Evolutionary conservation across 2,113 vertebrate species (phyloP).

Genomic region (Nerophis ophidion): DNA sequence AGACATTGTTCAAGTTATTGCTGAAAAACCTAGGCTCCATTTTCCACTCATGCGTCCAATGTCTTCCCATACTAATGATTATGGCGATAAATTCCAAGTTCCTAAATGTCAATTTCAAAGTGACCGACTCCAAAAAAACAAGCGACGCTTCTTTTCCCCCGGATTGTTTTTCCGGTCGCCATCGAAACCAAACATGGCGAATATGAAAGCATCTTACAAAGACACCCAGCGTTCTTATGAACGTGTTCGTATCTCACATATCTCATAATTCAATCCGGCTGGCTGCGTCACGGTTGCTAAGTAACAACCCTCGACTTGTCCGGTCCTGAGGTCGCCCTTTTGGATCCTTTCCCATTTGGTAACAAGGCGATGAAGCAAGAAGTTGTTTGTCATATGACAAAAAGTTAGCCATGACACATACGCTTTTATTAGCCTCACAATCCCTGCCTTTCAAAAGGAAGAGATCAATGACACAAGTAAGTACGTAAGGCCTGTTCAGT

Average conservation of each 20-base stretch:
- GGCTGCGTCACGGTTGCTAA: constrained; percentile 16
- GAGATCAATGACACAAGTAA: constrained; percentile 2
- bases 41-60: constrained; percentile 35
- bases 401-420: constrained; percentile 3
- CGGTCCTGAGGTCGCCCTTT: constrained; percentile 36
- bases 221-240: constrained; percentile 49
- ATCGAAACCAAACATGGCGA: constrained; percentile 45
- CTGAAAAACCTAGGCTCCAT: no score
- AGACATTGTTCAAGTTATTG: no score
- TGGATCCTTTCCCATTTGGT: constrained; percentile 20
- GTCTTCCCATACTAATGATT: not conserved
- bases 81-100: not conserved
- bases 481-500: not conserved
- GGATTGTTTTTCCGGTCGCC: constrained; percentile 45
- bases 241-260: constrained; percentile 42
- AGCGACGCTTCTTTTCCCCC: not conserved
- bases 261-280: constrained; percentile 8
- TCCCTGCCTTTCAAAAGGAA: constrained; percentile 8
- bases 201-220: constrained; percentile 13
- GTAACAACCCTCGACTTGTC: not conserved
- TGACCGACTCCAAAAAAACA: constrained; percentile 3
- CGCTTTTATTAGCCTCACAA: constrained; percentile 19
- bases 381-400: not conserved
- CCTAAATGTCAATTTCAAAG: constrained; percentile 40
- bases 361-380: constrained; percentile 5